Base-by-base conservation (phyloP, 2,113 vertebrate genomes). In the Scatophagus argus region DNA sequence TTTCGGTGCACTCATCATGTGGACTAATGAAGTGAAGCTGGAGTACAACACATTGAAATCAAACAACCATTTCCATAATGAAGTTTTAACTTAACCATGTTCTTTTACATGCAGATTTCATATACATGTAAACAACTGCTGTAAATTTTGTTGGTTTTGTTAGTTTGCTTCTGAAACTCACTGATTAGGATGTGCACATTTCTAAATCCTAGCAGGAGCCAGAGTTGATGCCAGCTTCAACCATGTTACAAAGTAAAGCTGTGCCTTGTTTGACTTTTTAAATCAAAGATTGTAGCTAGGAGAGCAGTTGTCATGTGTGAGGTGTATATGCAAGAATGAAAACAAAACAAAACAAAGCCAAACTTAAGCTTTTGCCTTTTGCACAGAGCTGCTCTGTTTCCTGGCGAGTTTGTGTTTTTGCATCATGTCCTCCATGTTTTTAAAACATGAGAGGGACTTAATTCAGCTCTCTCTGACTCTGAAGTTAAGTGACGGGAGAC, bases 261-360 rank as follows among this genome's bases (percentile, higher is more conserved):
- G 87, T 87, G 85, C 89, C 89, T 90, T 85, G 84, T 69, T 75
- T 74, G 38, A 79, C 27, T 71, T 70, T 78, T 51, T 43, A 25
- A 73, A 59, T 43, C 23, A 46, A 31, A 71, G 56, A 83, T 73
- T 84, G 65, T 81, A 86, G 79, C 72, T 55, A 41, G 36, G 27
- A 38, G 9, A 19, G 17, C 47, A 41, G 38, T 34, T 36, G 62
- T 82, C 8, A 71, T 54, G 59, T 77, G 43, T 80, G 55, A 79
- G 4, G 59, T 65, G 44, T 59, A 78, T 93, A 90, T 91, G 85
- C 82, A 89, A 82, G 67, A n/a, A 58, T 49, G 51, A 23, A 49
- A 69, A 80, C 7, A 41, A 58, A n/a, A n/a, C n/a, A n/a, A 56
- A 79, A 51, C 16, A 56, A 76, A 81, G 69, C 71, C 61, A 86